These are phyloP conservation scores for Hylomyscus alleni DNA, from an alignment of 2,797 vertebrate genomes.

Conservation along the genomic window DNA sequence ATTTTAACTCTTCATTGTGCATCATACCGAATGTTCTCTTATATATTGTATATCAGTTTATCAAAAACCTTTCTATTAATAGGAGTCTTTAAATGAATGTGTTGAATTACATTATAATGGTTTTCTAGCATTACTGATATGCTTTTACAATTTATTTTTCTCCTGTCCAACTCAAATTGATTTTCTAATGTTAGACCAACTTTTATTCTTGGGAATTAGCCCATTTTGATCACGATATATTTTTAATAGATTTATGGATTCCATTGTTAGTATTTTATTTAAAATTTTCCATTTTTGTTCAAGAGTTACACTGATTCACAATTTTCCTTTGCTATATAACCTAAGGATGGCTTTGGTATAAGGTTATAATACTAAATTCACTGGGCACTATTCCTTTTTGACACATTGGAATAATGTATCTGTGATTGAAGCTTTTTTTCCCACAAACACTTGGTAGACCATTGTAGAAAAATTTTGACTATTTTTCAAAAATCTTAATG, in stretches of 20 bases:
- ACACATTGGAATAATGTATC: background rate
- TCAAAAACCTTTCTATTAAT: background rate
- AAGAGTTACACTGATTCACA: background rate
- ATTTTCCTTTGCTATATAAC: constrained; percentile 23
- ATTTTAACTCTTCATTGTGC: constrained; percentile 27
- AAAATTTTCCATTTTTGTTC: constrained; percentile 56
- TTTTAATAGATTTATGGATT: constrained; percentile 36
- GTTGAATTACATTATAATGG: background rate
- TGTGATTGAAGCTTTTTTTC: background rate
- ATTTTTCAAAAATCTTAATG: background rate
- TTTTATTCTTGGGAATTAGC: constrained; percentile 43
- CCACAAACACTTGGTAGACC: background rate
- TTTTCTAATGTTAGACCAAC: constrained; percentile 57
- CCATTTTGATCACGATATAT: constrained; percentile 17
- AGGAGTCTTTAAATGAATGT: background rate
- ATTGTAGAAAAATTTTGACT: constrained; percentile 4
- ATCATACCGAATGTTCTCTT: constrained; percentile 38
- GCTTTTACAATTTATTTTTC: constrained; percentile 35
- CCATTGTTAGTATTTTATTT: constrained; percentile 51
- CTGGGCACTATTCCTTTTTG: background rate
- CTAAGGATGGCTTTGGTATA: constrained; percentile 13
- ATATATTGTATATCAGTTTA: background rate
- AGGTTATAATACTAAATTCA: background rate
- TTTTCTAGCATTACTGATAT: constrained; percentile 35
- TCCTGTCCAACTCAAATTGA: constrained; percentile 33